These are phyloP conservation scores for Pandemis corylana DNA, from an alignment of 2,888 invertebrate species.

Conservation along the genomic window DNA sequence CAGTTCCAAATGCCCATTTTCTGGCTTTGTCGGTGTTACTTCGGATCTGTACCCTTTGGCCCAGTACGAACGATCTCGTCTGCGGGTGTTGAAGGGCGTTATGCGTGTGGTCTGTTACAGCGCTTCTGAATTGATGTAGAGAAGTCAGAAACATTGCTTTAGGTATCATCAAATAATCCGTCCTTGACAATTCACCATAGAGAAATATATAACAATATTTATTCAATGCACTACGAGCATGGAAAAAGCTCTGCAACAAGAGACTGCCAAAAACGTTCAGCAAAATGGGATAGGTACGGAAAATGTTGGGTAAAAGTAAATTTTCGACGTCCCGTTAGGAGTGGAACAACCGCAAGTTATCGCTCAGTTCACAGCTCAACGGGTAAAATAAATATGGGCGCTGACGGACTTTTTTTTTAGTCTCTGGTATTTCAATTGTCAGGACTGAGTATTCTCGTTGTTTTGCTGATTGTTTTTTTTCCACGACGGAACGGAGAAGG, in stretches of 20 bases:
- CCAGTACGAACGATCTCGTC: no score
- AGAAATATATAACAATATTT: no score
- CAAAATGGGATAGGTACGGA: background rate
- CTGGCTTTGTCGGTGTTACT: no score
- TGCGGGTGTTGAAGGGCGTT: no score
- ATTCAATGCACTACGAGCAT: background rate
- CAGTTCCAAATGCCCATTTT: no score
- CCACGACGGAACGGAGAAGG: no score
- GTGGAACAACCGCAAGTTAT: constrained; percentile 39
- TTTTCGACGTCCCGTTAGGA: constrained; percentile 20
- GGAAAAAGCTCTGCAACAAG: background rate
- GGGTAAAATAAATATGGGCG: constrained; percentile 37
- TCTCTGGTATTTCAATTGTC: constrained; percentile 4
- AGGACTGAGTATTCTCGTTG: background rate
- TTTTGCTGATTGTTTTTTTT: background rate
- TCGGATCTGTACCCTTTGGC: no score
- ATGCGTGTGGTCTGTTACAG: no score
- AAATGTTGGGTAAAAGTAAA: constrained; percentile 15
- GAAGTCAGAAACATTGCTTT: no score
- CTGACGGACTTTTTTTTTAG: constrained; percentile 6
- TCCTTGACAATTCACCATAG: no score
- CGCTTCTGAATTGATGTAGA: no score
- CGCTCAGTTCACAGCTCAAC: constrained; percentile 40
- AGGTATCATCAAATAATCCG: no score
- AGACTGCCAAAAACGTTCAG: background rate